These are phyloP conservation scores for Hirtodrosophila histrioides DNA, from an alignment of 2,888 invertebrate species.

Conservation along the genomic window DNA sequence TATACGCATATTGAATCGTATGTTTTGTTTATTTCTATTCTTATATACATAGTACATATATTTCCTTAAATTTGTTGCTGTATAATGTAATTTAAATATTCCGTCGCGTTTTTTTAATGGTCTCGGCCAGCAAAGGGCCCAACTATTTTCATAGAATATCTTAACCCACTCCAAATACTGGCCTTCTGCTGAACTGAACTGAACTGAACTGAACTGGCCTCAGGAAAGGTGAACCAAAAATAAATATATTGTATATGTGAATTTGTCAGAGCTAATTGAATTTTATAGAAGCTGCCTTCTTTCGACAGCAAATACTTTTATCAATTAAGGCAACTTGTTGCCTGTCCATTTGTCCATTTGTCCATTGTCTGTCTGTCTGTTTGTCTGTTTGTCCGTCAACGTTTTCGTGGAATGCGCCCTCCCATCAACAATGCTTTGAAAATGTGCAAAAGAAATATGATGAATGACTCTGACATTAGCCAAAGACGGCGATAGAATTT, in stretches of 20 bases:
- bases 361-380: constrained; percentile 19
- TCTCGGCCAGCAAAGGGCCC: constrained; percentile 14
- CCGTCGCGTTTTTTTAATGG: not conserved
- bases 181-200: constrained; percentile 31
- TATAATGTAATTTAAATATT: constrained; percentile 3
- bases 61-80: constrained; percentile 3
- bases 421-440: constrained; percentile 44
- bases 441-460: constrained; percentile 10
- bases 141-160: not conserved
- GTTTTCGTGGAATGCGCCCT: constrained; percentile 1
- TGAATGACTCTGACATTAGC: constrained; percentile 43
- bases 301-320: constrained; percentile 45
- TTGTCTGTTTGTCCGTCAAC: not conserved
- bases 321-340: constrained; percentile 60
- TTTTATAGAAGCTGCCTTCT: constrained; percentile 29
- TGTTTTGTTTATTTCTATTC: constrained; percentile 44
- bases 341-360: constrained; percentile 14
- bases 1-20: constrained; percentile 76
- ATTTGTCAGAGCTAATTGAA: constrained; percentile 42
- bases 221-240: constrained; percentile 23
- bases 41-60: not conserved
- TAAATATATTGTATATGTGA: constrained; percentile 1
- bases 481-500: constrained; percentile 13
- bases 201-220: constrained; percentile 4
- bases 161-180: not conserved